Percentiles rank a stretch among this genome's conserved stretches.
These are phyloP conservation scores for Bucorvus abyssinicus DNA, from an alignment of 2,797 vertebrate genomes.

Conservation along the genomic window DNA sequence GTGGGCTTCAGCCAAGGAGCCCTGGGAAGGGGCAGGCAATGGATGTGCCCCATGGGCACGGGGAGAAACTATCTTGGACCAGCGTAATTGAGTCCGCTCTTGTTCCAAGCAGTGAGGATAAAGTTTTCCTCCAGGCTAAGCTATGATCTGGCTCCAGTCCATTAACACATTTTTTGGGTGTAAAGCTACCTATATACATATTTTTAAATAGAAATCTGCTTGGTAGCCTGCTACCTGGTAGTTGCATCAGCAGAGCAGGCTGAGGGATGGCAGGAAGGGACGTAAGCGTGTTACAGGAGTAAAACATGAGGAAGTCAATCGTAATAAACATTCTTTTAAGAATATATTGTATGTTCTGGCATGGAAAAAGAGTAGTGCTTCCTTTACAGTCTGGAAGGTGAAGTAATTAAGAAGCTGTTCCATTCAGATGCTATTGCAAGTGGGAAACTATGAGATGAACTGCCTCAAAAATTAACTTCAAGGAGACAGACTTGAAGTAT, in stretches of 20 bases:
- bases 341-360: not conserved
- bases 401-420: not conserved
- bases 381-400: not conserved
- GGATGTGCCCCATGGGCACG: fast-evolving
- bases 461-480: conserved; percentile 1
- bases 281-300: not conserved
- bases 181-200: not conserved
- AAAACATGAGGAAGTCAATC: not conserved
- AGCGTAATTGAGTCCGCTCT: not conserved
- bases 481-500: not conserved
- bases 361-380: not conserved
- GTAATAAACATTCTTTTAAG: not conserved
- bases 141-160: not conserved
- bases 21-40: not conserved
- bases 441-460: not conserved
- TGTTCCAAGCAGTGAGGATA: not conserved
- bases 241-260: not conserved
- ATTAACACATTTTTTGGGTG: not conserved
- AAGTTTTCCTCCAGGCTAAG: not conserved
- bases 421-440: not conserved
- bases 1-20: not conserved
- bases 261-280: not conserved
- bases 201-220: not conserved
- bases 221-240: not conserved
- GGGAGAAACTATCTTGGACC: not conserved